Base-by-base conservation (phyloP, 2,797 vertebrate species). In the Thamnophis elegans region DNA sequence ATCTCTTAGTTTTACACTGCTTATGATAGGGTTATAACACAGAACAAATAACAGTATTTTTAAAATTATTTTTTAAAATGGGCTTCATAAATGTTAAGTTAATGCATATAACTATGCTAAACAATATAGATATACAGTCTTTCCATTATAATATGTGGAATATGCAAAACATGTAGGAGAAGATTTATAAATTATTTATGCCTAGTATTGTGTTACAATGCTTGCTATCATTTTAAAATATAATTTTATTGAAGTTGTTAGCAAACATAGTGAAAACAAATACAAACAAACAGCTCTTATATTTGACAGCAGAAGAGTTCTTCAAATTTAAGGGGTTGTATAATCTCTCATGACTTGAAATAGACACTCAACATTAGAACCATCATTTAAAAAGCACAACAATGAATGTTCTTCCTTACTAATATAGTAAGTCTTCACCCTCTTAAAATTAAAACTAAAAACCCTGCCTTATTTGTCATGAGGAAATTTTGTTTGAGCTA, bases 161-260 rank as follows among this genome's bases (percentile, higher is more conserved):
- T 1, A 78, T 91, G 93, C 92, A 42, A 89, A 0, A 0, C 14
- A 18, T 93, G 88, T 0, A 2, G 22, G 20, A 0, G 10, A 1
- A 4, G 6, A 86, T 8, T 58, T 42, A 28, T 89, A 88, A 92
- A 0, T 25, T 73, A 11, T 12, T 65, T 87, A 13, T 78, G 13
- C 20, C 36, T 20, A 53, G 1, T 25, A 85, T 47, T 73, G 89
- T 86, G 1, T 0, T 13, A 82, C 88, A 62, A 62, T 26, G 25
- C 9, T 91, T 10, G 65, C 1, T 68, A 68, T 32, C 14, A 32
- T 68, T 32, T 32, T 32, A 2, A 16, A 68, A 68, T 6, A 32
- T 68, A 68, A 14, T 18, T 68, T 68, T 32, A 32, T 68, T 68
- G 62, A 68, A 32, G 1, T 68, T 68, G 28, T 68, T 68, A 68